Conservation (phyloP, 1,140 invertebrate species). For the Leptopilina clavipes region DNA sequence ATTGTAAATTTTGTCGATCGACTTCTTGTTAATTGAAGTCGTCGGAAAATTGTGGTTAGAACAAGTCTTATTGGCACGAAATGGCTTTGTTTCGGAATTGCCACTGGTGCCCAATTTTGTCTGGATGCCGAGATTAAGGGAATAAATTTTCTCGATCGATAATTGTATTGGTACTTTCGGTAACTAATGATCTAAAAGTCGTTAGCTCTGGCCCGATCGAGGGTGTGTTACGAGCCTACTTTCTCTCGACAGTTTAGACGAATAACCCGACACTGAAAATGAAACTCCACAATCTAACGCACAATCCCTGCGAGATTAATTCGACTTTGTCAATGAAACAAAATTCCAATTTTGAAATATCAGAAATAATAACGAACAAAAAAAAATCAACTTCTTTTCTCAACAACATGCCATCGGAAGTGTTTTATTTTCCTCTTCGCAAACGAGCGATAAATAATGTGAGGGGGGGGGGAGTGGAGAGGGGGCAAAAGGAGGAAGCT, state of each 20-base stretch:
- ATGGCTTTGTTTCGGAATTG: conserved; percentile 21
- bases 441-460: conserved; percentile 25
- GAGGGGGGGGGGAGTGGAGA: not conserved
- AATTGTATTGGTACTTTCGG: conserved; percentile 75
- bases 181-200: conserved; percentile 76
- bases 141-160: conserved; percentile 72
- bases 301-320: conserved; percentile 56
- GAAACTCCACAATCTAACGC: conserved; percentile 59
- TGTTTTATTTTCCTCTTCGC: not conserved
- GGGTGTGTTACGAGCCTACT: conserved; percentile 64
- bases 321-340: conserved; percentile 61
- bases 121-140: conserved; percentile 67
- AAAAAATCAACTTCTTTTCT: not conserved
- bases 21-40: not conserved
- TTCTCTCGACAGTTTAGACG: conserved; percentile 55
- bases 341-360: too few relatives aligned
- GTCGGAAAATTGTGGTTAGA: conserved; percentile 17
- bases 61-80: conserved; percentile 10
- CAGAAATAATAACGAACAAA: too few relatives aligned
- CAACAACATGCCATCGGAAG: not conserved
- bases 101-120: conserved; percentile 47
- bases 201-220: conserved; percentile 67
- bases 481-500: not conserved
- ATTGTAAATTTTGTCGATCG: not conserved
- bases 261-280: conserved; percentile 61